Evolutionary conservation across 2,113 vertebrate genomes (phyloP).

Genomic region (Herpailurus yagouaroundi): DNA sequence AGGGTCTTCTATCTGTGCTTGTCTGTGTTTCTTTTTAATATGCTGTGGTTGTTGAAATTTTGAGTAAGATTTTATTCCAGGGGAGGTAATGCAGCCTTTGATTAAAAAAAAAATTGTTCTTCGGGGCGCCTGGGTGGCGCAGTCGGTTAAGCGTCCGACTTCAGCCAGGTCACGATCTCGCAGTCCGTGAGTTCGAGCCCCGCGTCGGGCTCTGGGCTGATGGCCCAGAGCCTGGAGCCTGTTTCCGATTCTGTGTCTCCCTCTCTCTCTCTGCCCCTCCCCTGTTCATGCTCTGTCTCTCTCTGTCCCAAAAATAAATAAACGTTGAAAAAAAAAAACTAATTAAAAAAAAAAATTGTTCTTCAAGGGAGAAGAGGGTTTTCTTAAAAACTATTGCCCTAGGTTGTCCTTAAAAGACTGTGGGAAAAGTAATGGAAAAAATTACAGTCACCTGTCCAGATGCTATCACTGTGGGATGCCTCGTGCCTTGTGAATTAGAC

Average conservation of each 20-base stretch:
- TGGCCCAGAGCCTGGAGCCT: too few relatives aligned
- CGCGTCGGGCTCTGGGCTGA: too few relatives aligned
- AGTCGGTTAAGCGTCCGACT: too few relatives aligned
- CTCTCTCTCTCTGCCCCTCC: too few relatives aligned
- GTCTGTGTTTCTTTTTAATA: background rate
- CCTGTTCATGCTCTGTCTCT: too few relatives aligned
- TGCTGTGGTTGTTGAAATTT: conserved; percentile 13
- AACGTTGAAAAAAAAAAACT: too few relatives aligned
- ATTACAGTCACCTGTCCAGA: background rate
- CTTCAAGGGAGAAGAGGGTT: background rate
- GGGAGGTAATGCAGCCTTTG: background rate
- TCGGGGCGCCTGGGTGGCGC: too few relatives aligned
- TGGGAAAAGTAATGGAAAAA: background rate
- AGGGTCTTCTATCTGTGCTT: background rate
- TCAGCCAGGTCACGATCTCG: too few relatives aligned
- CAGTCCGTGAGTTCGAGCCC: too few relatives aligned
- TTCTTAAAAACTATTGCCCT: background rate
- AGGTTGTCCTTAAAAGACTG: background rate
- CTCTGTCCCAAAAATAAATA: too few relatives aligned
- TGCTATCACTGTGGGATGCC: background rate
- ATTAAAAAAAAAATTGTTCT: too few relatives aligned
- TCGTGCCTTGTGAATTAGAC: background rate
- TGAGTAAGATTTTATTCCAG: conserved; percentile 39
- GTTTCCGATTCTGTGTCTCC: too few relatives aligned
- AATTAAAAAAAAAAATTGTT: background rate